Conservation (phyloP, 2,113 vertebrate species). For the Echinops telfairi region DNA sequence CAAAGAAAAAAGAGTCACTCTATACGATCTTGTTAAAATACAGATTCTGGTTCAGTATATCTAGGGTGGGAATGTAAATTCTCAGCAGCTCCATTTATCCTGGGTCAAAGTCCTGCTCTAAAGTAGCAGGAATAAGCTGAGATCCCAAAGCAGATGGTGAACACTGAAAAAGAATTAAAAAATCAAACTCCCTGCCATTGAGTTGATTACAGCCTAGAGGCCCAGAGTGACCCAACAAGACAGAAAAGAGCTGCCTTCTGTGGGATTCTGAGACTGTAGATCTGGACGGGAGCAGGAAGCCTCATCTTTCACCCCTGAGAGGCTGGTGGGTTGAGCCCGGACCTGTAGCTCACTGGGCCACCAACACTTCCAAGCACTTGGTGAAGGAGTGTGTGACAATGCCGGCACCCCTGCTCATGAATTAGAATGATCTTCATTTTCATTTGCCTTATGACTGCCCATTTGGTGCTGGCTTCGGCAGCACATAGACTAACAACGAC, state of each 20-base stretch:
- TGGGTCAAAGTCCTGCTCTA: not conserved
- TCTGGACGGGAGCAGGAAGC: too few relatives aligned
- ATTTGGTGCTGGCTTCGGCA: not conserved
- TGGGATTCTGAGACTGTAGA: too few relatives aligned
- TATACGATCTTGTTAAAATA: not conserved
- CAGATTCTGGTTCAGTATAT: not conserved
- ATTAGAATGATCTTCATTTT: not conserved
- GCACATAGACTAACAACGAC: not conserved
- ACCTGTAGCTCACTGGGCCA: too few relatives aligned
- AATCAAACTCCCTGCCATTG: too few relatives aligned
- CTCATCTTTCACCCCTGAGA: too few relatives aligned
- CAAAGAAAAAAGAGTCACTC: too few relatives aligned
- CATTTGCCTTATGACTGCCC: slow-evolving; percentile 22
- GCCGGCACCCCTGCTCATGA: not conserved
- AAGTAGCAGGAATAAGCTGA: not conserved
- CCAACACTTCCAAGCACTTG: not conserved
- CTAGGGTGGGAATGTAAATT: not conserved
- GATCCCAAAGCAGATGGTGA: not conserved
- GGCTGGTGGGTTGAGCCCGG: too few relatives aligned
- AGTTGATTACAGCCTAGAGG: too few relatives aligned
- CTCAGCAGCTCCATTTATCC: too few relatives aligned
- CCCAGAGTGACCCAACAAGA: too few relatives aligned
- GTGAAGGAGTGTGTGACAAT: not conserved
- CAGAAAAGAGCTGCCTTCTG: too few relatives aligned
- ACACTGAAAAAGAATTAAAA: too few relatives aligned